These are phyloP conservation scores for Phylloscopus trochiloides DNA, from an alignment of 2,113 vertebrate species.

Conservation along the genomic window DNA sequence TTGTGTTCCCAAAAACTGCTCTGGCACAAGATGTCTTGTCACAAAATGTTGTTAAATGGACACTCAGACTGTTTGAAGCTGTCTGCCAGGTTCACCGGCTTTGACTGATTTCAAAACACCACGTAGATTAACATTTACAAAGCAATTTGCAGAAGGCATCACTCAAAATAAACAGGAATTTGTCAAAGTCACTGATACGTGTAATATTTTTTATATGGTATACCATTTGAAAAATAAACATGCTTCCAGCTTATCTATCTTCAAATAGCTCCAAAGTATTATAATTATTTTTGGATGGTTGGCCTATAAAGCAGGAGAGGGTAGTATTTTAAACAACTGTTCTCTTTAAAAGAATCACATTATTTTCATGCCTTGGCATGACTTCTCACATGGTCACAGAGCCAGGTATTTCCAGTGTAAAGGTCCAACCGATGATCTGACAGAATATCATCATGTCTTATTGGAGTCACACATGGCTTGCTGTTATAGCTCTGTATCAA, in stretches of 20 bases:
- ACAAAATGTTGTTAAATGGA: background rate
- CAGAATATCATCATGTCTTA: slow-evolving; percentile 49
- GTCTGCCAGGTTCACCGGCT: background rate
- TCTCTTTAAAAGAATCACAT: slow-evolving; percentile 18
- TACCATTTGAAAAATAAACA: slow-evolving; percentile 20
- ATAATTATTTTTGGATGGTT: slow-evolving; percentile 37
- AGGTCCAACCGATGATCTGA: slow-evolving; percentile 47
- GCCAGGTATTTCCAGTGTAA: slow-evolving; percentile 54
- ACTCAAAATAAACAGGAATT: background rate
- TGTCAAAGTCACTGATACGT: background rate
- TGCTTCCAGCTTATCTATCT: background rate
- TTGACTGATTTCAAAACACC: background rate
- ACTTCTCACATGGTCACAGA: background rate
- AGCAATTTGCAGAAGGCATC: background rate
- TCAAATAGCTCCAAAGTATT: background rate
- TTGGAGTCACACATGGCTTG: slow-evolving; percentile 27
- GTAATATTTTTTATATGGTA: background rate
- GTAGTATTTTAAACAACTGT: slow-evolving; percentile 18
- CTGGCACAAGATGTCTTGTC: background rate
- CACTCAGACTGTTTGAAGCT: background rate
- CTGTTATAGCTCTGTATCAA: background rate
- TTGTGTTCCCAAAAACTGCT: background rate
- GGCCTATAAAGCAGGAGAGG: background rate
- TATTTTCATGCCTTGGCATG: slow-evolving; percentile 51
- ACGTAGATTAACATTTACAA: background rate